Evolutionary conservation across 2,888 invertebrate species (phyloP), one percentile per base, ranked within the genome.

Genomic region (Cosmia trapezina): DNA sequence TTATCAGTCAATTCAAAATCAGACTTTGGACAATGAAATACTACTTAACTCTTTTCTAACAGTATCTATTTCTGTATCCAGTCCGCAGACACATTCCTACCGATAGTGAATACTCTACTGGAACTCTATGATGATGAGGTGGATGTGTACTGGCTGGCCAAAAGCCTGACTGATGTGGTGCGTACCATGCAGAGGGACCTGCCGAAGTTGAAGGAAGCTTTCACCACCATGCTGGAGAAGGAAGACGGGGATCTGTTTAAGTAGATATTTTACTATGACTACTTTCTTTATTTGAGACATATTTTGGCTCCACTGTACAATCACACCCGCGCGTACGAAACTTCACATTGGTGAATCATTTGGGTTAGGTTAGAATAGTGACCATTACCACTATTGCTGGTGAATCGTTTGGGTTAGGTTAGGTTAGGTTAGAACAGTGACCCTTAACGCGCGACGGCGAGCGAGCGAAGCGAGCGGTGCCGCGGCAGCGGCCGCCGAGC

Each of bases 111-210:
- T 75, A 97, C 97, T 0, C 93, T 98, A 0, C 94, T 97, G 75
- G 97, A 98, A 84, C 96, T 98, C 73, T 97, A 97, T 85, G 97
- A 97, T 49, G 97, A 97, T 85, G 97, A 98, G 82, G 97, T 97
- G 0, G 98, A 98, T 86, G 97, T 97, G 0, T 99, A 98, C 94
- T 99, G 98, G 98, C 94, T 98, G 62, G 97, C 98, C 0, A 98
- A 98, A 89, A 97, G 97, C 33, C 97, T 99, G 85, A 97, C 97
- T 73, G 97, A 97, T 74, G 97, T 97, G 64, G 97, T 98, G 5
- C 95, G 96, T 57, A 97, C 96, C 84, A 97, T 98, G 90, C 96
- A 97, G 84, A 96, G 96, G 61, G 98, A 98, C 80, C 93, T 97
- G 37, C 94, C 95, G 0, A 97, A 97, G 81, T 91, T 98, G 8